Evolutionary conservation across 2,797 vertebrate genomes (phyloP).

Genomic region (Notamacropus eugenii): DNA sequence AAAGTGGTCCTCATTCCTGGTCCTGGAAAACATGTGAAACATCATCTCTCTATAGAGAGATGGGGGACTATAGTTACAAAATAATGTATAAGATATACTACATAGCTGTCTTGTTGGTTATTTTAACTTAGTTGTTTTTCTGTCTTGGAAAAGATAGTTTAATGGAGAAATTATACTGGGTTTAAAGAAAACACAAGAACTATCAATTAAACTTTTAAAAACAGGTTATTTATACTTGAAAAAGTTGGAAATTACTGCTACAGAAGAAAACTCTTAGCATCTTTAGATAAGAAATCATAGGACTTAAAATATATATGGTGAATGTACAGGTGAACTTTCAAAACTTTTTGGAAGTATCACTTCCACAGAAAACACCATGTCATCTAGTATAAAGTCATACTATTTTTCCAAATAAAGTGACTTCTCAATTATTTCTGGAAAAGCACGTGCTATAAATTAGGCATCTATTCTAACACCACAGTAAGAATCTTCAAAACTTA

Average conservation of each 20-base stretch:
- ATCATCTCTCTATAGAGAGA: not conserved
- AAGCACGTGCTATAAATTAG: not conserved
- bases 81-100: not conserved
- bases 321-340: not conserved
- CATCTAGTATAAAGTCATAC: not conserved
- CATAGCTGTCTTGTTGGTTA: not conserved
- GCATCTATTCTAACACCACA: not conserved
- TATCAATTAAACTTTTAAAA: not conserved
- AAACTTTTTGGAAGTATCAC: not conserved
- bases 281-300: not conserved
- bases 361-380: not conserved
- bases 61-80: not conserved
- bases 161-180: not conserved
- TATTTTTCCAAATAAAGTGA: not conserved
- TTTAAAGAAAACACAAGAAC: not conserved
- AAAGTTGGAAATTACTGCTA: not conserved
- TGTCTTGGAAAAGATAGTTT: not conserved
- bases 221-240: not conserved
- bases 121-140: too few relatives aligned
- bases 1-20: not conserved
- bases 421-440: not conserved
- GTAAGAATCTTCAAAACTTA: slow-evolving; percentile 80
- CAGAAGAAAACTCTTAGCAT: not conserved
- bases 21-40: not conserved
- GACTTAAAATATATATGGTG: not conserved